Percentiles rank a stretch among this genome's conserved stretches.
These are phyloP conservation scores for Grammomys surdaster DNA, from an alignment of 2,113 vertebrate genomes.

Conservation along the genomic window DNA sequence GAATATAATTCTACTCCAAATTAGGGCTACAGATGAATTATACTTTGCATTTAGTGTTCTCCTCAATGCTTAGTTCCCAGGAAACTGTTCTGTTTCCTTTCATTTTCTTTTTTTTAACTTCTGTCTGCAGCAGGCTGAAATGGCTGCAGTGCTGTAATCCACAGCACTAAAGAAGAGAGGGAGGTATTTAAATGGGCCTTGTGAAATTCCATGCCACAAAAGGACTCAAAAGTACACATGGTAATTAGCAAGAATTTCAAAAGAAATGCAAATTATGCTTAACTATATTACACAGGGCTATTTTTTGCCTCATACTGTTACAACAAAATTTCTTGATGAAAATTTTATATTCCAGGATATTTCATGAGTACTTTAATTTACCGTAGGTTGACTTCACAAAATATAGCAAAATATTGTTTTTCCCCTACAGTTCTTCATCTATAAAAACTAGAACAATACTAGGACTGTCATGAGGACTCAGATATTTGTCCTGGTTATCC, in stretches of 20 bases:
- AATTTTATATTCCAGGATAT: slow-evolving; percentile 49
- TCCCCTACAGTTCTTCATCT: slow-evolving; percentile 17
- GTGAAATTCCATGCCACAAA: slow-evolving; percentile 25
- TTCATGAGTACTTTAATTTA: slow-evolving; percentile 52
- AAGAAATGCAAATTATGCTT: slow-evolving; percentile 52
- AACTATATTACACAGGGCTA: not conserved
- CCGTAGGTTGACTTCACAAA: not conserved
- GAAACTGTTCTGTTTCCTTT: slow-evolving; percentile 48
- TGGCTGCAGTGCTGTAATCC: not conserved
- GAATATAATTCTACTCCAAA: slow-evolving; percentile 52
- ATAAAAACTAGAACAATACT: slow-evolving; percentile 30
- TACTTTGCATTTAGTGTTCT: not conserved
- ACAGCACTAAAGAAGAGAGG: not conserved
- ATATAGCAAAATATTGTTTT: not conserved
- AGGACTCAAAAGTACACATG: slow-evolving; percentile 17
- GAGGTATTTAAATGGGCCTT: not conserved
- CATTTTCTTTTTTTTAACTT: slow-evolving; percentile 59
- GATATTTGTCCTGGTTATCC: not conserved
- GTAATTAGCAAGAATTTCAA: slow-evolving; percentile 31
- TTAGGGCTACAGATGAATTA: slow-evolving; percentile 27
- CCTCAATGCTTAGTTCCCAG: not conserved
- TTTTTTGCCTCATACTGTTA: not conserved
- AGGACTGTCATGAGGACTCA: not conserved
- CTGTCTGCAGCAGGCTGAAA: not conserved
- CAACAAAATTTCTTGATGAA: slow-evolving; percentile 17